phyloP scores from a whole-genome alignment of 2,888 invertebrate genomes.

The Sinhomidia bicolor region DNA sequence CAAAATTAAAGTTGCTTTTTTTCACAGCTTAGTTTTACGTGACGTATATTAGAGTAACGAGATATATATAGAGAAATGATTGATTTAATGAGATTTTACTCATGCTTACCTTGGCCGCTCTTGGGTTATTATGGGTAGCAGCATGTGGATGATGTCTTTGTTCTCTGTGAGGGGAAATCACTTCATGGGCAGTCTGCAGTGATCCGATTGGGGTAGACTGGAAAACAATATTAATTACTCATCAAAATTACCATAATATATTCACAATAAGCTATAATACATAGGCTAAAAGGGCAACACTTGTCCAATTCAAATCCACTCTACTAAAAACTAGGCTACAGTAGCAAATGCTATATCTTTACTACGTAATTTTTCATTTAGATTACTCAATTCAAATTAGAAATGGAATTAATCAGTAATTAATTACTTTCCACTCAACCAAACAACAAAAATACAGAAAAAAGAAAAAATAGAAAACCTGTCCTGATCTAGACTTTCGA shows the following conservation, averaged over 20 bases:
- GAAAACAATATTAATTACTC: slow-evolving; percentile 26
- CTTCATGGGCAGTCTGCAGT: slow-evolving; percentile 94
- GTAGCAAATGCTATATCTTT: too few species aligned
- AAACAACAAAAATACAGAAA: slow-evolving; percentile 37
- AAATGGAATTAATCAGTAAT: neutral
- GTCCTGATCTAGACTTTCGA: slow-evolving; percentile 92
- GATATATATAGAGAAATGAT: neutral
- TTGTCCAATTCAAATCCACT: too few species aligned
- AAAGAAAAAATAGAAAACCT: slow-evolving; percentile 84
- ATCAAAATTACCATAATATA: too few species aligned
- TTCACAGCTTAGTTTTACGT: slow-evolving; percentile 5
- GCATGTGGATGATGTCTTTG: slow-evolving; percentile 81
- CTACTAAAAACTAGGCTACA: too few species aligned
- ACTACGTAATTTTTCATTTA: too few species aligned
- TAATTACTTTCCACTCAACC: too few species aligned
- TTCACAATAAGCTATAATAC: too few species aligned
- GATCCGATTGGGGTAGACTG: slow-evolving; percentile 97
- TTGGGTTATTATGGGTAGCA: slow-evolving; percentile 79
- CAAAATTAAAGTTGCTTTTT: neutral
- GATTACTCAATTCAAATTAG: too few species aligned
- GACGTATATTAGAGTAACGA: neutral
- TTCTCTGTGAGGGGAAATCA: slow-evolving; percentile 94
- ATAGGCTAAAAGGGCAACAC: too few species aligned
- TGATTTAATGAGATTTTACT: neutral
- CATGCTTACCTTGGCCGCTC: slow-evolving; percentile 78